Evolutionary conservation across 2,797 vertebrate genomes (phyloP), one percentile per base, ranked within the genome.

Genomic region (Acanthurus tractus): DNA sequence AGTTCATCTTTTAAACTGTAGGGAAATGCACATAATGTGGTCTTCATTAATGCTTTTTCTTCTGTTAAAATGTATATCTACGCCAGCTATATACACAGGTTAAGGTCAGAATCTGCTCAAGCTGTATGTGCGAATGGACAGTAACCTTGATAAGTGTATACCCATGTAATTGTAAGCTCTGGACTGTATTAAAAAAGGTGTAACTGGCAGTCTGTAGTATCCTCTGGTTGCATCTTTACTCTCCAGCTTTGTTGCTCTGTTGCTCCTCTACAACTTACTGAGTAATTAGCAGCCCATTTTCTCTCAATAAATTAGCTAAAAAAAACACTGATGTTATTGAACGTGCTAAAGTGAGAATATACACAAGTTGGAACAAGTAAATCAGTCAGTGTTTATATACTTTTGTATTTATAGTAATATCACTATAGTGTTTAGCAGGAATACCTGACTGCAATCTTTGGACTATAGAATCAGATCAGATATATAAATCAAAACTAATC

Each of bases 231-330:
- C 38, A 40, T 8, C 38, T 40, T 40, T 40, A 40, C 8, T 40
- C 38, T 40, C 70, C 17, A 29, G 8, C 11, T 45, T 15, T 2
- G 11, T 34, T 69, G 38, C 40, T 34, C 22, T 52, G 38, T 25
- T 61, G 23, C 63, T 77, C 59, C 0, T 22, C 2, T 0, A 82
- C 29, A 42, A 77, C 62, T 53, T 34, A 64, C 44, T 14, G 62
- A 72, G 69, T 40, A 45, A 83, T 79, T 38, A 81, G 63, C 63
- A 71, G 72, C 44, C 12, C 49, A 55, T 59, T 66, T 68, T 44
- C 42, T 63, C n/a, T 68, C 73, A 45, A 54, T 22, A 58, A 78
- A 73, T 70, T 18, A 74, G 40, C 44, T 8, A 20, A 45, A 57
- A 45, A 57, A 20, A 23, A 64, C 55, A 38, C 55, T 10, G 0